Conservation (phyloP, 1,140 invertebrate species). For the Antheraea pernyi region DNA sequence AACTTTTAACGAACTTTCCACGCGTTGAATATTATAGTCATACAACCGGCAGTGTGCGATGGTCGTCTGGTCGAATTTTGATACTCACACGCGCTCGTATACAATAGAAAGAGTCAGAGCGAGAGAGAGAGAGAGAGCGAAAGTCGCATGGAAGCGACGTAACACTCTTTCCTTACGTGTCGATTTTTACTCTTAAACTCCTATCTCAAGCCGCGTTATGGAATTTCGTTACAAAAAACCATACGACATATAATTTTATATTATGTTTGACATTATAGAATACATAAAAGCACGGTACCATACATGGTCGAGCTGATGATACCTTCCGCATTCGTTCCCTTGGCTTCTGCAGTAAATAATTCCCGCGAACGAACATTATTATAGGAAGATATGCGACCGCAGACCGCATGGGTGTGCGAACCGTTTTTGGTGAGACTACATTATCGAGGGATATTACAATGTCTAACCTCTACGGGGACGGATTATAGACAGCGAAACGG, state of each 20-base stretch:
- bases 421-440: slow-evolving; percentile 13
- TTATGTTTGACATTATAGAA: not conserved
- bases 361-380: slow-evolving; percentile 11
- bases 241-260: not conserved
- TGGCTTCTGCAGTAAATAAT: slow-evolving; percentile 11
- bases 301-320: slow-evolving; percentile 14
- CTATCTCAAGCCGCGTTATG: no score
- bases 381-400: slow-evolving; percentile 10
- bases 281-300: slow-evolving; percentile 7
- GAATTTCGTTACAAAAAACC: no score
- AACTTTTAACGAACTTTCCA: no score
- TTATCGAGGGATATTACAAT: not conserved
- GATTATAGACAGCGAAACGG: not conserved
- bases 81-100: no score
- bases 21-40: no score
- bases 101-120: no score
- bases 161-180: no score
- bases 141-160: no score
- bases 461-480: not conserved
- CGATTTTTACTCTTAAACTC: no score
- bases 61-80: no score
- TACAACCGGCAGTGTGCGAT: no score
- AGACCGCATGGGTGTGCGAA: slow-evolving; percentile 1
- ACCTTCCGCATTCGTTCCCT: slow-evolving; percentile 13
- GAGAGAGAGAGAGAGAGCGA: no score